These are phyloP conservation scores for Cheilosia scutellata DNA, from an alignment of 2,888 invertebrate genomes.

Conservation along the genomic window DNA sequence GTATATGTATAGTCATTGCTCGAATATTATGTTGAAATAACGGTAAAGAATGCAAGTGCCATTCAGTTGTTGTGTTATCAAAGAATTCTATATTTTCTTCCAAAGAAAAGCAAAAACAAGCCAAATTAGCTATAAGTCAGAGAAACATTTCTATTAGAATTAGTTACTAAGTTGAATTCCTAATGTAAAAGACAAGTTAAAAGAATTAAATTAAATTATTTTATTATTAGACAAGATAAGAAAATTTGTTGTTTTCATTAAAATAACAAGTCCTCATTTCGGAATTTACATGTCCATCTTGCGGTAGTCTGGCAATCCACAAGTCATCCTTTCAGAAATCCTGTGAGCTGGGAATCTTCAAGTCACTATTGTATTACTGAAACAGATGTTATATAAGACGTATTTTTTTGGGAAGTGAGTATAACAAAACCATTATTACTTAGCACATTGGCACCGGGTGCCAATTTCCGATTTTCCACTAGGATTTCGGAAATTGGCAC, in stretches of 20 bases:
- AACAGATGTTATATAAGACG: too few relatives aligned
- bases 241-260: not conserved
- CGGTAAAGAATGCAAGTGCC: constrained; percentile 67
- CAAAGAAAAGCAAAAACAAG: constrained; percentile 75
- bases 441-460: too few relatives aligned
- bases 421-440: too few relatives aligned
- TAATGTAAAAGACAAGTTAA: constrained; percentile 73
- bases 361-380: too few relatives aligned
- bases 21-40: constrained; percentile 60
- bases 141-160: constrained; percentile 55
- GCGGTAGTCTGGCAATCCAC: too few relatives aligned
- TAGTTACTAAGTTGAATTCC: constrained; percentile 71
- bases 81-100: constrained; percentile 69
- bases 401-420: too few relatives aligned
- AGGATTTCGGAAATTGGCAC: too few relatives aligned
- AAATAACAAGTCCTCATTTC: too few relatives aligned
- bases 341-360: too few relatives aligned
- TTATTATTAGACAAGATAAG: constrained; percentile 58
- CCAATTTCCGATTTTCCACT: too few relatives aligned
- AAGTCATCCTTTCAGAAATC: too few relatives aligned
- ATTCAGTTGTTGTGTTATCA: constrained; percentile 72
- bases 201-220: constrained; percentile 72
- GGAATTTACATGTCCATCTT: too few relatives aligned
- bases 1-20: constrained; percentile 59
- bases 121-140: constrained; percentile 74